Base-by-base conservation (phyloP, 2,113 vertebrate genomes). In the Otus sunia region DNA sequence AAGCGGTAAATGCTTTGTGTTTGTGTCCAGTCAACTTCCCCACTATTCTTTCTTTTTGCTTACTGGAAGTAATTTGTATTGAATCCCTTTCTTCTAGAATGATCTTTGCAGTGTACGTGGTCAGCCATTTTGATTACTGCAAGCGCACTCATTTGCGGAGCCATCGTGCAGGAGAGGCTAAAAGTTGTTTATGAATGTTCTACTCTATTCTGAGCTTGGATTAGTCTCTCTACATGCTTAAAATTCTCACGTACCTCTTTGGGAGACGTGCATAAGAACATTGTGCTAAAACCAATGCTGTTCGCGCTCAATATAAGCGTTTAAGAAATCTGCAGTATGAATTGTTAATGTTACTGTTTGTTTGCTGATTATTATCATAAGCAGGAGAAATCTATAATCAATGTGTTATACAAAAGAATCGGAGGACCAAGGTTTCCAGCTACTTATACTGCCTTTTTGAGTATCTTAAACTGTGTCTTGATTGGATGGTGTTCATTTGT, bases 401-500 rank as follows among this genome's bases (percentile, higher is more conserved):
- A 50, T 72, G 71, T 94, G 69, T 91, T 94, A 45, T 0, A 45
- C 69, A 72, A 83, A 90, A 88, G 58, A 95, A 76, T 69, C 4
- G 0, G 80, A 91, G 92, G 96, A 96, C 92, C 90, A 95, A 96
- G 94, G 71, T 95, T 97, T 96, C 92, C 88, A 97, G 95, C 96
- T 97, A 84, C 82, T 95, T 50, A 15, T 96, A 97, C 95, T 97
- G 94, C 96, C 97, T 96, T 97, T 94, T 94, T 95, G 59, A 95
- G 74, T 96, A 76, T 94, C 67, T 95, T 95, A 93, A 93, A 90
- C 56, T 68, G 79, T 96, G 82, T 97, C 83, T 95, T 92, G 91
- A 93, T 88, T 92, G 87, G 92, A 79, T 95, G 77, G 66, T 97
- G 91, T 96, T 96, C 29, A 96, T 95, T 93, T 67, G 53, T 97